Percentiles rank a stretch among this genome's conserved stretches.
Conservation (phyloP, 2,888 invertebrate genomes). For the Diaperis boleti region DNA sequence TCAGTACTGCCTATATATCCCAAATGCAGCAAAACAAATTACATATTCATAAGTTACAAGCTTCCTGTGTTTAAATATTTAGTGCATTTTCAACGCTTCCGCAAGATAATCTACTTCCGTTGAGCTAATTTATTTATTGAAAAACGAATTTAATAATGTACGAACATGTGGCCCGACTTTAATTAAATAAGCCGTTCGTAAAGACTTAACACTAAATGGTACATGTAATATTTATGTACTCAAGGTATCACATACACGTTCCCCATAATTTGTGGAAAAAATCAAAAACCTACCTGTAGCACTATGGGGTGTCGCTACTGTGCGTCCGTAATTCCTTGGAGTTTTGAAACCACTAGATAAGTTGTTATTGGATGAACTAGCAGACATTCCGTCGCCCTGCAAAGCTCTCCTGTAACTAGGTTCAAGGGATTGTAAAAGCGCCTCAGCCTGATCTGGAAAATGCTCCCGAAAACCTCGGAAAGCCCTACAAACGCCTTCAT, state of each 20-base stretch:
- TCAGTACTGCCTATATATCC: slow-evolving; percentile 69
- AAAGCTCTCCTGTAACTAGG: slow-evolving; percentile 78
- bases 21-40: slow-evolving; percentile 22
- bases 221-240: no score
- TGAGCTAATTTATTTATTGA: not conserved
- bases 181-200: not conserved
- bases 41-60: not conserved
- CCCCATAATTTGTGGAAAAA: no score
- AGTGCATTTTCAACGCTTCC: not conserved
- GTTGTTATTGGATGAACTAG: slow-evolving; percentile 70
- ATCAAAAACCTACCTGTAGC: slow-evolving; percentile 65
- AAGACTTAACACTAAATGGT: no score
- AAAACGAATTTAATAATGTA: not conserved
- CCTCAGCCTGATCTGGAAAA: slow-evolving; percentile 92
- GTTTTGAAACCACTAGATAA: slow-evolving; percentile 65
- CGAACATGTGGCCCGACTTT: not conserved
- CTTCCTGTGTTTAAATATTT: not conserved
- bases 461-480: slow-evolving; percentile 90
- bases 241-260: not conserved
- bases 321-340: slow-evolving; percentile 62
- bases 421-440: slow-evolving; percentile 85
- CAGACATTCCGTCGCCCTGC: slow-evolving; percentile 69
- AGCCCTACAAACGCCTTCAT: slow-evolving; percentile 71
- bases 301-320: slow-evolving; percentile 60
- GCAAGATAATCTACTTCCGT: not conserved